Evolutionary conservation across 2,797 vertebrate species (phyloP), one percentile per base, ranked within the genome.

Genomic region (Babyrousa celebensis): DNA sequence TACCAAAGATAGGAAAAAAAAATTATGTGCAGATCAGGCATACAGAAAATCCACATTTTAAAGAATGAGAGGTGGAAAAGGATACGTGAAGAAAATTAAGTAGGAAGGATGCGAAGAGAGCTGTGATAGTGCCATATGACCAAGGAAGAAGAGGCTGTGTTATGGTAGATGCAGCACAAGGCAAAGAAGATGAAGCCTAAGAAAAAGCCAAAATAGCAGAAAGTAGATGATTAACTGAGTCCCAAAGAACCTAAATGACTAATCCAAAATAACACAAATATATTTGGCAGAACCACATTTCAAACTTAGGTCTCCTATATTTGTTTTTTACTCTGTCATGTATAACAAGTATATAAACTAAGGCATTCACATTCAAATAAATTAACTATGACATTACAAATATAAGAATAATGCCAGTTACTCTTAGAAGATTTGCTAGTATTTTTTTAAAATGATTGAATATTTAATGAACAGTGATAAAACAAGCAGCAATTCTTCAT

Each of bases 401-500:
- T 63, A 63, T 14, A 85, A 92, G 36, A 60, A 84, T 88, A 90
- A 80, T 85, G 25, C 27, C 23, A 91, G 12, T 94, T 85, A 78
- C 79, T 85, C 21, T 92, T 70, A 77, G 14, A 29, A 88, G 75
- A 71, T 67, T 90, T 67, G 56, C n/a, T 95, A 62, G 17, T 83
- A 68, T 32, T 29, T 93, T 78, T 92, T 65, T 36, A 43, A 65
- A 12, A 15, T 84, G 74, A 78, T 63, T 65, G 54, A 94, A 62
- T 85, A 6, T 91, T 70, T 95, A 71, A 36, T 79, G 29, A 83
- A 32, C 43, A 67, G 21, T 96, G 27, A 94, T 79, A 70, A 96
- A 25, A 58, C 58, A 82, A 63, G 40, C 25, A 70, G 2, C 29
- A 17, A 29, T 97, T 96, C 96, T 98, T 78, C 95, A 86, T 97